Base-by-base conservation (phyloP, 2,113 vertebrate genomes). In the Puma concolor region DNA sequence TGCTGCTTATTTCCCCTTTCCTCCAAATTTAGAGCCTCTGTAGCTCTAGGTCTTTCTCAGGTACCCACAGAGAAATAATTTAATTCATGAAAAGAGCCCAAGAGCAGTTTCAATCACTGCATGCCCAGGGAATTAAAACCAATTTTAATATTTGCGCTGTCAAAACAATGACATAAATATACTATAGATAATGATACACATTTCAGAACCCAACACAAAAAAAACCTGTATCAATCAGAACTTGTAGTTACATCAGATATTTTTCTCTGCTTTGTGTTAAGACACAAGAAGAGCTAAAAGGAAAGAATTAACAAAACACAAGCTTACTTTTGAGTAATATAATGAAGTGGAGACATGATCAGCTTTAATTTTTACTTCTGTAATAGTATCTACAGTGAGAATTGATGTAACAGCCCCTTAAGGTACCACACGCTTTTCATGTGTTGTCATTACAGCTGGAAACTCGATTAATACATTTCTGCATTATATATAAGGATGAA, bases 91-190 rank as follows among this genome's bases (percentile, higher is more conserved):
- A 91, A 91, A 71, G 82, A 48, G 31, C 17, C 23, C 27, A 9
- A 25, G 13, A 88, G 23, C 3, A 36, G 17, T 91, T 93, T 72
- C 9, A 19, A 9, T 88, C n/a, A 74, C 23, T 38, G 41, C 48
- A 16, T 96, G 27, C 41, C 95, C 89, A 79, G 38, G 84, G 41
- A 93, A 79, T 90, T 67, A 94, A 94, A 82, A 48, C 36, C n/a
- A 60, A 69, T 74, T 94, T 97, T 60, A 80, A n/a, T 66, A 57
- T 88, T 94, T 94, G 33, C 48, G 64, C 89, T 92, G 60, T 44
- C 27, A 66, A 92, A 89, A 66, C 17, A 88, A 7, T 77, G 64
- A 87, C 79, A 87, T 19, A 72, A 64, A 66, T 79, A 60, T 16
- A 50, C 1, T 23, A 2, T 64, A 12, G 57, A 82, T 81, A 88